Conservation (phyloP, 2,113 vertebrate species). For the Xenopus borealis region DNA sequence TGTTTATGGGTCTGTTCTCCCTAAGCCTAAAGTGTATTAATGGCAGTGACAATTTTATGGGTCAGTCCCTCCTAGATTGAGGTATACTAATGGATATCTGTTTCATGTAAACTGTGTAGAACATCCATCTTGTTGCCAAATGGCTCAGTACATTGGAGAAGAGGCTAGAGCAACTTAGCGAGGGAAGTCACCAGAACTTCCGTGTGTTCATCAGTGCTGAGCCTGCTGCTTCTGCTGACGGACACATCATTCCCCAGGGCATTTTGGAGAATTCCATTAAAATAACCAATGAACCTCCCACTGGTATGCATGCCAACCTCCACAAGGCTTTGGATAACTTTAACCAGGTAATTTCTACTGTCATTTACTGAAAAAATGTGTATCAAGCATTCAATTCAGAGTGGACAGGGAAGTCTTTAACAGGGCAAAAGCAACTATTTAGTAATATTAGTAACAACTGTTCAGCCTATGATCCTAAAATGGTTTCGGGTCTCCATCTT, state of each 20-base stretch:
- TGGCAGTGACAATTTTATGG: too few relatives aligned
- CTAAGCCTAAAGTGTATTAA: too few relatives aligned
- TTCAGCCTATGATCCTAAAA: too few relatives aligned
- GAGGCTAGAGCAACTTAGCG: slow-evolving; percentile 77
- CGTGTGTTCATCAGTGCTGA: slow-evolving; percentile 89
- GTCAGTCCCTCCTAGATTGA: too few relatives aligned
- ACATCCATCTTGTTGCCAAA: slow-evolving; percentile 90
- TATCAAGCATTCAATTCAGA: rapidly evolving
- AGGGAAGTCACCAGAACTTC: slow-evolving; percentile 75
- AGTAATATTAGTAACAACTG: too few relatives aligned
- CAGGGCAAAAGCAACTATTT: too few relatives aligned
- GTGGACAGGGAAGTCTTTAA: too few relatives aligned
- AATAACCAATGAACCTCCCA: slow-evolving; percentile 87
- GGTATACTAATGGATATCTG: too few relatives aligned
- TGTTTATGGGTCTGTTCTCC: too few relatives aligned
- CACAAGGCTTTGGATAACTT: slow-evolving; percentile 96
- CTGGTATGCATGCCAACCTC: slow-evolving; percentile 87
- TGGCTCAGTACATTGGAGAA: slow-evolving; percentile 89
- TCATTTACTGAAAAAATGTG: slow-evolving; percentile 53
- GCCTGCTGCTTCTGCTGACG: slow-evolving; percentile 71
- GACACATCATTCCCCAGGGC: slow-evolving; percentile 89
- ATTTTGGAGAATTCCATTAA: slow-evolving; percentile 93
- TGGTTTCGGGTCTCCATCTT: too few relatives aligned
- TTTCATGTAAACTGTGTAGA: slow-evolving; percentile 60
- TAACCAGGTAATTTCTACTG: slow-evolving; percentile 74